Base-by-base conservation (phyloP, 2,888 invertebrate species). In the Phytoseiulus persimilis region DNA sequence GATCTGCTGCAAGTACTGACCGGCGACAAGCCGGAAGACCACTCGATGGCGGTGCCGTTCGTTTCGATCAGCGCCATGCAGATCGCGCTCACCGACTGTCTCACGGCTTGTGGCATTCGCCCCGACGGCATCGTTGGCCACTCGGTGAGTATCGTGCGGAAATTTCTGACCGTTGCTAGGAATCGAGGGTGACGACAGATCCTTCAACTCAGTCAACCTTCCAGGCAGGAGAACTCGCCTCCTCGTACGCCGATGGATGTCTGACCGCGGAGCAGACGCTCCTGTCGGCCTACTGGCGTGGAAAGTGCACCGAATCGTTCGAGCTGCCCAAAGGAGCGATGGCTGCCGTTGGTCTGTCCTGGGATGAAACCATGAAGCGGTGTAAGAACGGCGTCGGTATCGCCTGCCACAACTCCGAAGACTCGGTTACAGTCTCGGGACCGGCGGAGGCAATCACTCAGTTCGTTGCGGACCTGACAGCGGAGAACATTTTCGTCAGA, bases 1-100 rank as follows among this genome's bases (percentile, higher is more conserved):
- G 96, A 98, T 93, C 94, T 99, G n/a, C 94, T 96, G 92, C 94
- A 96, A 90, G 93, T 97, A 90, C 93, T 98, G n/a, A 94, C 95
- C 83, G 95, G 95, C 90, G 95, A 95, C 89, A 95, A 95, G n/a
- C n/a, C 65, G 31, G 31, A 89, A 83, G 45, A 32, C 45, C 28
- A 32, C 14, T 32, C 87, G 23, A 90, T 91, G 32, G 90, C 89
- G 11, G 65, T 90, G 31, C 89, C 91, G 89, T 94, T 94, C 92
- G 92, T 94, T 45, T 93, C 93, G 83, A 94, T 94, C 90, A 93
- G 93, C 83, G 93, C 94, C 46, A 93, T 94, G 90, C 94, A 94
- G 93, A 93, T 94, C 32, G 90, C 90, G 18, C 89, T 91, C 23
- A 46, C 90, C 39, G 90, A 91, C 65, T 89, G 90, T 23, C 23